Percentiles rank a stretch among this genome's conserved stretches.
Evolutionary conservation across 2,113 vertebrate species (phyloP).

Genomic region (Circaetus cinerascens): DNA sequence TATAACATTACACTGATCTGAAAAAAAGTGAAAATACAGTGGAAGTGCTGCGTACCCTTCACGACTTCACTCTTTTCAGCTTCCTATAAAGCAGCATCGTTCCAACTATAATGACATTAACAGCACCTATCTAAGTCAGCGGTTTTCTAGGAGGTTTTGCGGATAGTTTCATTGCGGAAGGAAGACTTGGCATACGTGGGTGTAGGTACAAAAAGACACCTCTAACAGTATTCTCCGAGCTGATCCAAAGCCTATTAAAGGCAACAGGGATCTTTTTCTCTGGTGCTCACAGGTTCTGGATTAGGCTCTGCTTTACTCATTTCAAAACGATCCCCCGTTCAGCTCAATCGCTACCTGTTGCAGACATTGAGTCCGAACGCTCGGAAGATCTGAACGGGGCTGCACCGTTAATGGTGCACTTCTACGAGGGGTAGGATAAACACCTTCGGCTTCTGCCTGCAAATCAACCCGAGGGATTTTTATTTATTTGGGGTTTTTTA

Average conservation of each 20-base stretch:
- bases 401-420: background rate
- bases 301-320: background rate
- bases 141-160: background rate
- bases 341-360: slow-evolving; percentile 50
- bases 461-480: background rate
- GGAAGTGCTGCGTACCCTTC: fast-evolving
- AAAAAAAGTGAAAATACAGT: background rate
- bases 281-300: slow-evolving; percentile 21
- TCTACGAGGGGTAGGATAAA: background rate
- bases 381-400: background rate
- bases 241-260: slow-evolving; percentile 63
- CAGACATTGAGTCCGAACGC: background rate
- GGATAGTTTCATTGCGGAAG: background rate
- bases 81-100: background rate
- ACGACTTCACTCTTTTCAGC: background rate
- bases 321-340: slow-evolving; percentile 17
- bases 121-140: background rate
- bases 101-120: background rate
- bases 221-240: slow-evolving; percentile 46
- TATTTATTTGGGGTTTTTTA: background rate
- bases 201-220: slow-evolving; percentile 32
- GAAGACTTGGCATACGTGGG: slow-evolving; percentile 36
- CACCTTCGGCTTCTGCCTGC: background rate
- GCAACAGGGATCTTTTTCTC: slow-evolving; percentile 20
- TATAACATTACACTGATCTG: background rate